These are phyloP conservation scores for Pyrrhia umbra DNA, from an alignment of 2,888 invertebrate species.

Conservation along the genomic window DNA sequence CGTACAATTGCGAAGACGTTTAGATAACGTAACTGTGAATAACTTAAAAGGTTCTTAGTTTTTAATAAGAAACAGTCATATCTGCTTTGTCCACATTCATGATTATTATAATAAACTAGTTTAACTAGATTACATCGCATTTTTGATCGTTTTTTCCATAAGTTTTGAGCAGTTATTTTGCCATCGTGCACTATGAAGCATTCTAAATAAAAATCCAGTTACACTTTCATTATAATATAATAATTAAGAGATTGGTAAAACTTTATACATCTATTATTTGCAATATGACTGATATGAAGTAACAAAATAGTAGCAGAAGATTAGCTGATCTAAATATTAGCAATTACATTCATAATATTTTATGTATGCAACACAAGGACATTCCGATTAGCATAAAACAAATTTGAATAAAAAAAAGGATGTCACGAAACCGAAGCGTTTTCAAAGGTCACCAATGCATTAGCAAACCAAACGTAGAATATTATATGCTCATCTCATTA, in stretches of 20 bases:
- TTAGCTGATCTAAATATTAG: too few relatives aligned
- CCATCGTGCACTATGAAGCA: too few relatives aligned
- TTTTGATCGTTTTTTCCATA: too few relatives aligned
- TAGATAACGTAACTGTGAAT: neutral
- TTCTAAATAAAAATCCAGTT: too few relatives aligned
- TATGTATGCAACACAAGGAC: neutral
- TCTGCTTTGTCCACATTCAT: neutral
- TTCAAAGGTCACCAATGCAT: slow-evolving; percentile 34
- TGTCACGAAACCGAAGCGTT: slow-evolving; percentile 15
- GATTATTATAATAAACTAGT: neutral
- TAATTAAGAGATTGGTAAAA: too few relatives aligned
- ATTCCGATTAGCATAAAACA: slow-evolving; percentile 3
- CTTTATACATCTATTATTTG: too few relatives aligned
- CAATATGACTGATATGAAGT: too few relatives aligned
- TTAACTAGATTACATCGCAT: too few relatives aligned
- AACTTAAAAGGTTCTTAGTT: neutral
- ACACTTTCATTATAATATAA: too few relatives aligned
- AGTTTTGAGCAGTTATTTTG: too few relatives aligned
- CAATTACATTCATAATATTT: neutral
- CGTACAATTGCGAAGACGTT: neutral
- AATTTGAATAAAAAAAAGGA: neutral
- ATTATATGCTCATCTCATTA: slow-evolving; percentile 61
- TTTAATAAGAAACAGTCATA: neutral
- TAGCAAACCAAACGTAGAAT: slow-evolving; percentile 18
- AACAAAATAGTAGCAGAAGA: too few relatives aligned